These are phyloP conservation scores for Gymnoscelis rufifasciata DNA, from an alignment of 2,888 invertebrate genomes.

Conservation along the genomic window DNA sequence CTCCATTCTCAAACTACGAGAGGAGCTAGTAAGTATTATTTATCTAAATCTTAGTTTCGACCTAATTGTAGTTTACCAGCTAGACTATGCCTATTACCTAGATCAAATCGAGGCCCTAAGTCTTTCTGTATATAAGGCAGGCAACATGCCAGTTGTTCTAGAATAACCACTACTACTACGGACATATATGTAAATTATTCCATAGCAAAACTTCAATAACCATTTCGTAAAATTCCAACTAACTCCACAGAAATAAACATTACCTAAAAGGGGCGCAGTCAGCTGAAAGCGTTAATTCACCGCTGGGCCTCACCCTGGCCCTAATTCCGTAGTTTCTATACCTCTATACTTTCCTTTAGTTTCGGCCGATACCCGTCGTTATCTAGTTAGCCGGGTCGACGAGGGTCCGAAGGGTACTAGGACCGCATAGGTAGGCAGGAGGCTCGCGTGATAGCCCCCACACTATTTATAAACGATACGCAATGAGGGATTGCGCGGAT, in stretches of 20 bases:
- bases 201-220: too few relatives aligned
- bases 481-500: slow-evolving; percentile 62
- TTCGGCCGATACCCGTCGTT: slow-evolving; percentile 72
- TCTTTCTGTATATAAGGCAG: too few relatives aligned
- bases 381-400: slow-evolving; percentile 77
- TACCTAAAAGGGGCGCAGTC: slow-evolving; percentile 16
- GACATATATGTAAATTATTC: too few relatives aligned
- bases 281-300: slow-evolving; percentile 56
- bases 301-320: slow-evolving; percentile 25
- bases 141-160: too few relatives aligned
- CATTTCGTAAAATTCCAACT: not conserved
- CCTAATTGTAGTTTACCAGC: too few relatives aligned
- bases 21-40: too few relatives aligned
- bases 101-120: too few relatives aligned
- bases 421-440: slow-evolving; percentile 36
- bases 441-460: slow-evolving; percentile 56
- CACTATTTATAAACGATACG: slow-evolving; percentile 59
- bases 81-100: too few relatives aligned
- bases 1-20: too few relatives aligned
- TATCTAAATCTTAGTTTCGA: too few relatives aligned
- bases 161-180: too few relatives aligned
- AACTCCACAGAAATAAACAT: slow-evolving; percentile 8
- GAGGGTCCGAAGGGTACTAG: slow-evolving; percentile 61
- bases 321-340: slow-evolving; percentile 65
- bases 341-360: slow-evolving; percentile 74